Conservation (phyloP, 2,888 invertebrate genomes). For the Chelonus formosanus region DNA sequence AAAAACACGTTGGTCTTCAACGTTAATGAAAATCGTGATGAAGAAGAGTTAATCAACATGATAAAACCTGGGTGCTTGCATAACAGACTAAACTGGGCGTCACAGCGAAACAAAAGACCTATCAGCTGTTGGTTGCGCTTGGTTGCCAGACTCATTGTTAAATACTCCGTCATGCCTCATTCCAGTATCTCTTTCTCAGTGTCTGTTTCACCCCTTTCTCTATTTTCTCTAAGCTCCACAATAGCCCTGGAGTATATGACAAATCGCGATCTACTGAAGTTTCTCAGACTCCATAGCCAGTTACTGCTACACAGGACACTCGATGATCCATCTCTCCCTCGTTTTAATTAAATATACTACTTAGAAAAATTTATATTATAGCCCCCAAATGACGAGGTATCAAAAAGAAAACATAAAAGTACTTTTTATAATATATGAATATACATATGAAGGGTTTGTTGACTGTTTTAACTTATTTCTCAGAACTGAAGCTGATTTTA, state of each 20-base stretch:
- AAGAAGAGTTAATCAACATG: no score
- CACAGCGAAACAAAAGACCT: no score
- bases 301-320: neutral
- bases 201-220: conserved; percentile 4
- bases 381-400: neutral
- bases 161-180: no score
- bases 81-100: no score
- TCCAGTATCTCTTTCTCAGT: neutral
- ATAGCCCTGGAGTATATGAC: conserved; percentile 1
- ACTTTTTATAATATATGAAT: neutral
- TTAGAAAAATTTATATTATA: neutral
- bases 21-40: no score
- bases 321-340: neutral
- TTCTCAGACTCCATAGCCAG: neutral
- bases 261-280: conserved; percentile 1
- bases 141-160: no score
- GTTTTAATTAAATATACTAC: neutral
- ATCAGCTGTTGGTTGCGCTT: no score
- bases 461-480: no score
- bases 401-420: neutral
- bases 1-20: no score
- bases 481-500: no score
- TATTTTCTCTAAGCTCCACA: neutral
- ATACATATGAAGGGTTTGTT: no score
- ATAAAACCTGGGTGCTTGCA: no score